Evolutionary conservation across 37 sponge, comb jelly and placozoan genomes (phyloP).

Genomic region (Spongilla lacustris): DNA sequence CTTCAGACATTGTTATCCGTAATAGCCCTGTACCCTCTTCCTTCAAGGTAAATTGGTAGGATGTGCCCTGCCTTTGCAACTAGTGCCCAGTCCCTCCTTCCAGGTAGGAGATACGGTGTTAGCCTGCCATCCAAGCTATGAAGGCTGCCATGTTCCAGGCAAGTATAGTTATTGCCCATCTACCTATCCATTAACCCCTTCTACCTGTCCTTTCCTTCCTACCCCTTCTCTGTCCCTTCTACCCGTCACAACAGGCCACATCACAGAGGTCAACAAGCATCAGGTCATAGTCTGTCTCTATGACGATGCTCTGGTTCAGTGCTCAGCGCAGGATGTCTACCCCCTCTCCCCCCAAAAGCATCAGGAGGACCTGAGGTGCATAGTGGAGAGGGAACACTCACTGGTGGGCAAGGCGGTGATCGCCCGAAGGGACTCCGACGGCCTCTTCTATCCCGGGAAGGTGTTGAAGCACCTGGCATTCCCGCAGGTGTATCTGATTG

Average conservation of each 20-base stretch:
- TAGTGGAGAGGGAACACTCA: slow-evolving; percentile 44
- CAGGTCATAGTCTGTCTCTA: background rate
- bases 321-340: slow-evolving; percentile 52
- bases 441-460: slow-evolving; percentile 68
- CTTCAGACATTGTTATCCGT: slow-evolving; percentile 27
- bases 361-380: slow-evolving; percentile 29
- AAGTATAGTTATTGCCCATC: background rate
- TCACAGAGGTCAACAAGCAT: background rate
- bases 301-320: background rate
- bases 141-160: slow-evolving; percentile 34
- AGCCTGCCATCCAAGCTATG: slow-evolving; percentile 50
- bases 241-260: background rate
- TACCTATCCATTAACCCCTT: no score
- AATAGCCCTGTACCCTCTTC: background rate
- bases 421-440: slow-evolving; percentile 55
- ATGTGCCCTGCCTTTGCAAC: background rate
- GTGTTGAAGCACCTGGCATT: slow-evolving; percentile 31
- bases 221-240: background rate
- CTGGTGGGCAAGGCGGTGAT: slow-evolving; percentile 74
- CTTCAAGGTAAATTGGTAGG: background rate
- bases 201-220: background rate
- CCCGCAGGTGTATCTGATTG: slow-evolving; percentile 17
- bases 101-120: slow-evolving; percentile 37
- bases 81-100: background rate
- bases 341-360: slow-evolving; percentile 24